A percentile compares a stretch with the other conserved stretches of the same genome.
Conservation (phyloP, 2,888 invertebrate genomes). For the Nephrotoma guestfalica region DNA sequence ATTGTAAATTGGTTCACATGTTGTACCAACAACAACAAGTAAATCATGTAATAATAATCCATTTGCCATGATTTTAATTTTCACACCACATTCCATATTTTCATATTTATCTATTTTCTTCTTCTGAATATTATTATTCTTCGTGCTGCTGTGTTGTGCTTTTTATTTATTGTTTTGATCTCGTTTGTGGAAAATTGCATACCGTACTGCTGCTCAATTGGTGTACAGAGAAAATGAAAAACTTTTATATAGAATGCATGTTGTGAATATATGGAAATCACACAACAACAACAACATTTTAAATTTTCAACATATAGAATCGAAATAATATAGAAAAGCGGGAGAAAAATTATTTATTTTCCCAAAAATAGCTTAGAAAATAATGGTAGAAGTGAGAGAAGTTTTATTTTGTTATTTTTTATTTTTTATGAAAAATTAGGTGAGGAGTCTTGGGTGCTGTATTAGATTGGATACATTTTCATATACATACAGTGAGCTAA, state of each 20-base stretch:
- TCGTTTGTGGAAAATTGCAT: not conserved
- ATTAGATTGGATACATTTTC: not conserved
- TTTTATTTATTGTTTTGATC: not conserved
- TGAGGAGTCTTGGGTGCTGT: not conserved
- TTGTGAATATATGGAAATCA: not conserved
- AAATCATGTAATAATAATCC: not conserved
- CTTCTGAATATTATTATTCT: not conserved
- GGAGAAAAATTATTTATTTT: not conserved
- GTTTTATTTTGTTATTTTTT: not conserved
- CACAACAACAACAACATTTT: not conserved
- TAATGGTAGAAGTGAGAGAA: not conserved
- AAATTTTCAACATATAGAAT: not conserved
- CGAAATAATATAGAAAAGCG: not conserved
- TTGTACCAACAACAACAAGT: no score
- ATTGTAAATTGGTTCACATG: no score
- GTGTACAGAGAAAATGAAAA: not conserved
- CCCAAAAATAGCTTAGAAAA: not conserved
- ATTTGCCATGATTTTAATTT: not conserved
- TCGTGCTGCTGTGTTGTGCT: not conserved
- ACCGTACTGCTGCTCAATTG: not conserved
- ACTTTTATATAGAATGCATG: not conserved
- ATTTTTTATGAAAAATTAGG: not conserved
- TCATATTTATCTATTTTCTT: not conserved
- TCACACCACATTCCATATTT: not conserved
- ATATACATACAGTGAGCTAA: not conserved